Evolutionary conservation across 2,888 invertebrate genomes (phyloP).

Genomic region (Hypsopygia costalis): DNA sequence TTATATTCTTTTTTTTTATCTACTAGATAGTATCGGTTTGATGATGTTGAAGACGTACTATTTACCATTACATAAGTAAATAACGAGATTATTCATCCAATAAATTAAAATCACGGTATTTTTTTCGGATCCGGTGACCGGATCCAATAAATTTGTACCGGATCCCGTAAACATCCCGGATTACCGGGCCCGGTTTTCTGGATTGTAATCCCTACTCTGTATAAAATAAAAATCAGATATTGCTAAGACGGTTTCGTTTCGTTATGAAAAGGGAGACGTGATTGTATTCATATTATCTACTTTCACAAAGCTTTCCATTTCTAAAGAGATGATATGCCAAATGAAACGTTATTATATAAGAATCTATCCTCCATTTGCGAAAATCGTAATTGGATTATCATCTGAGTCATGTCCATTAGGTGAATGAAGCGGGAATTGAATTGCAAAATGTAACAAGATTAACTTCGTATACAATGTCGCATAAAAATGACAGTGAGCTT

Average conservation of each 20-base stretch:
- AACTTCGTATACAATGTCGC: conserved; percentile 14
- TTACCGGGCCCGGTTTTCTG: too few relatives aligned
- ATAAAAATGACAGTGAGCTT: neutral
- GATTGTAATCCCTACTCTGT: too few relatives aligned
- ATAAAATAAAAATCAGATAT: conserved; percentile 1
- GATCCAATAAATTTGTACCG: too few relatives aligned
- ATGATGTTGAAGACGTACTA: too few relatives aligned
- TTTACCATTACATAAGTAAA: too few relatives aligned
- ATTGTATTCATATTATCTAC: conserved; percentile 6
- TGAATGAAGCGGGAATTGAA: conserved; percentile 41
- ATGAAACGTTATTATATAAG: conserved; percentile 21
- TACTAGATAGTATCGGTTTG: too few relatives aligned
- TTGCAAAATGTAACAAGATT: conserved; percentile 35
- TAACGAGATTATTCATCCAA: too few relatives aligned
- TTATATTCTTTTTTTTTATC: too few relatives aligned
- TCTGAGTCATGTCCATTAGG: conserved; percentile 42
- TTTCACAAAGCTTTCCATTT: conserved; percentile 22
- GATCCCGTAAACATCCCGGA: too few relatives aligned
- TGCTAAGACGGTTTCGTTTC: neutral
- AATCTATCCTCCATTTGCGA: conserved; percentile 33
- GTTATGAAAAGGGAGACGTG: conserved; percentile 8
- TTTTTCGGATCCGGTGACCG: too few relatives aligned
- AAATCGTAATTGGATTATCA: conserved; percentile 42
- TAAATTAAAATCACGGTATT: too few relatives aligned
- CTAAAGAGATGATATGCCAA: conserved; percentile 26